Evolutionary conservation across 2,888 invertebrate genomes (phyloP).

Genomic region (Drosophila stalkeri): DNA sequence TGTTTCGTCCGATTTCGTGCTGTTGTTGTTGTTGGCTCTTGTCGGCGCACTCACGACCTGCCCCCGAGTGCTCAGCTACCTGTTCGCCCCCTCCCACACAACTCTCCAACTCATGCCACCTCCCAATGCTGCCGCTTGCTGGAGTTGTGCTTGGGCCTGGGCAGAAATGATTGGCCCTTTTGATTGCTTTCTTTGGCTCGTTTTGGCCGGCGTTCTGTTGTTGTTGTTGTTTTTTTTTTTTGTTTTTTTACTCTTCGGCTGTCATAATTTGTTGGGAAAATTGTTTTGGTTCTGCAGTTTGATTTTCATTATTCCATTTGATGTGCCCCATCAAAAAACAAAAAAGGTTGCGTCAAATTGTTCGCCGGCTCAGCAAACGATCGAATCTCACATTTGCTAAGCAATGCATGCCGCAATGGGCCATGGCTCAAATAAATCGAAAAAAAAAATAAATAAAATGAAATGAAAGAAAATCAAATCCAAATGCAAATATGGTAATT

Average conservation of each 20-base stretch:
- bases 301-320: conserved; percentile 50
- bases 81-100: not conserved
- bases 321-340: conserved; percentile 25
- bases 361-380: conserved; percentile 4
- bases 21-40: conserved; percentile 27
- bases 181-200: conserved; percentile 58
- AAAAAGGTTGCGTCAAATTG: conserved; percentile 39
- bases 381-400: conserved; percentile 20
- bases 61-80: conserved; percentile 23
- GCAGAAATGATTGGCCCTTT: conserved; percentile 59
- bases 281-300: conserved; percentile 58
- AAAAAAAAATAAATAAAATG: not conserved
- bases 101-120: not conserved
- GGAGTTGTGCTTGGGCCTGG: conserved; percentile 13
- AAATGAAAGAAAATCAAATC: not conserved
- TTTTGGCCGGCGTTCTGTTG: conserved; percentile 18
- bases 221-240: not conserved
- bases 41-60: conserved; percentile 57
- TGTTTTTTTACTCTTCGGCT: conserved; percentile 4
- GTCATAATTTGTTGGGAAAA: conserved; percentile 65
- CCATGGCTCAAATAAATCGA: not conserved
- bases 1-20: conserved; percentile 45
- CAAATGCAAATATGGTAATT: not conserved
- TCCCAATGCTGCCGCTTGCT: too few species aligned
- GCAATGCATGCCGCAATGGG: conserved; percentile 1